Evolutionary conservation across 2,113 vertebrate genomes (phyloP), one percentile per base, ranked within the genome.

Genomic region (Oxygymnocypris stewartii): DNA sequence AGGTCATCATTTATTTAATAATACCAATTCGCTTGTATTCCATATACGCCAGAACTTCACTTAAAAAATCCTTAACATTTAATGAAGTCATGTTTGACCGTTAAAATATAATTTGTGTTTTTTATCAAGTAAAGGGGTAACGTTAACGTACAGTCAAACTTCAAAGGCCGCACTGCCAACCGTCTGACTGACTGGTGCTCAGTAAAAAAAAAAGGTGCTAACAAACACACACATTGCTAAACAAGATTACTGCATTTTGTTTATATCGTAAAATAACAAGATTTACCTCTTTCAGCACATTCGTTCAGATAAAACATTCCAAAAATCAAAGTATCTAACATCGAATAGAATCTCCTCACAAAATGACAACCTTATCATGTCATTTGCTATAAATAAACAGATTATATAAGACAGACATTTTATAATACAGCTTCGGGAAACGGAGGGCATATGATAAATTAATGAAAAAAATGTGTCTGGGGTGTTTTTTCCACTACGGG

Each of bases 351-450:
- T 65, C 79, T 20, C 16, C 59, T n/a, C 40, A 47, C 59, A 82
- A 7, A 67, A 44, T 47, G 59, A 47, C 79, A 82, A 28, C n/a
- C 79, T 63, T 63, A 67, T 44, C 59, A 28, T 82, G 40, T 47
- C 59, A 67, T 35, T 83, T 8, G 81, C 81, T 54, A 83, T 71
- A 83, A 83, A 71, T 83, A 83, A 71, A 71, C 81, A 51, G 65
- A 51, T 83, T 83, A 83, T 83, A 83, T 83, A 83, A 83, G 81
- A 1, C 81, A 54, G 81, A 31, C 63, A 54, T 83, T 83, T 71
- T 83, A 71, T 71, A 71, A 69, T 35, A 42, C 74, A 40, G 59
- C 75, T 28, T 51, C 74, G 35, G 11, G 47, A 42, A 71, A 31
- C 71, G 20, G 73, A 63, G 25, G 37, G 51, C 40, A 40, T 63